Conservation (phyloP, 2,113 vertebrate species). For the Elaphurus davidianus region DNA sequence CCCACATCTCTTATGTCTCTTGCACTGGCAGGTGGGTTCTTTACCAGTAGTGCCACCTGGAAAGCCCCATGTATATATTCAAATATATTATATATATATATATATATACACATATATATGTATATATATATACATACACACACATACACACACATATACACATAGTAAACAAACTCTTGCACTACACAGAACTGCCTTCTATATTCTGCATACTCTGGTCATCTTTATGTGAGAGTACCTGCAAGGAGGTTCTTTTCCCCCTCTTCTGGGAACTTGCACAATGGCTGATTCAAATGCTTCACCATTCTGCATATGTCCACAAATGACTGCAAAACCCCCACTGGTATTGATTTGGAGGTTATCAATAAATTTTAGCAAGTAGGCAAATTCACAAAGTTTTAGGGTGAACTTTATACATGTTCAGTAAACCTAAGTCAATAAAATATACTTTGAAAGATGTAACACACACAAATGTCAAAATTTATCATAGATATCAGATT, state of each 20-base stretch:
- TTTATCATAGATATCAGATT: background rate
- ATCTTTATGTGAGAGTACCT: background rate
- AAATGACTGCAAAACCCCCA: background rate
- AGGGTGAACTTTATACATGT: background rate
- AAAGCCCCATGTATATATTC: background rate
- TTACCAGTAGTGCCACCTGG: background rate
- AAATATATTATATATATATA: background rate
- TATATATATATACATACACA: rapidly evolving
- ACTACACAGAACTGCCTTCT: background rate
- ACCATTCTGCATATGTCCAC: background rate
- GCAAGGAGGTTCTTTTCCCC: background rate
- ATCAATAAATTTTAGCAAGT: background rate
- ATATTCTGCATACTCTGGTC: background rate
- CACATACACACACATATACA: background rate
- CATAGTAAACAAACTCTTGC: background rate
- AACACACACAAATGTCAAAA: background rate
- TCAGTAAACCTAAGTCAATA: background rate
- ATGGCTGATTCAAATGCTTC: background rate
- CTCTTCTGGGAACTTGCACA: background rate
- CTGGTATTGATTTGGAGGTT: background rate
- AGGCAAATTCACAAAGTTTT: background rate
- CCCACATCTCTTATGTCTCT: background rate
- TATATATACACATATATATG: background rate
- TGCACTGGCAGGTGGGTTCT: background rate
- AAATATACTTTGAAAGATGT: background rate